phyloP scores from a whole-genome alignment of 1,140 invertebrate species.

The Medauroidea extradentata region DNA sequence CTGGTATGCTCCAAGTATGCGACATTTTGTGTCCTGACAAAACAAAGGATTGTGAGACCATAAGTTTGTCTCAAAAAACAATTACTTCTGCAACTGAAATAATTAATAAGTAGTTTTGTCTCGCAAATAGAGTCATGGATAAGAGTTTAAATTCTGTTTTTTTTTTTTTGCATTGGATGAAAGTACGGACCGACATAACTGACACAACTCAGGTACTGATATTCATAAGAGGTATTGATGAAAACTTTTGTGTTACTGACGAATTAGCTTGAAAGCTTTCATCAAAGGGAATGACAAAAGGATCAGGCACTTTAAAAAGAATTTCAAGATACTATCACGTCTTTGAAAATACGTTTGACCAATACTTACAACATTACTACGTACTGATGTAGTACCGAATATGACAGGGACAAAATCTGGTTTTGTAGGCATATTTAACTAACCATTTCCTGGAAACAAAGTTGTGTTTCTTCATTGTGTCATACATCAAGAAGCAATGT shows the following conservation, averaged over 20 bases:
- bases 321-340: background rate
- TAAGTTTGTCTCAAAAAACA: background rate
- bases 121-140: background rate
- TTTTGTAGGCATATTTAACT: background rate
- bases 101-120: background rate
- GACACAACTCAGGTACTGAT: background rate
- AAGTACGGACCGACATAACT: too few species aligned
- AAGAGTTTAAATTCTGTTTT: background rate
- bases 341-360: background rate
- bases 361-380: background rate
- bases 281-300: background rate
- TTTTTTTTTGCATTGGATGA: too few species aligned
- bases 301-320: background rate
- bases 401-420: too few species aligned
- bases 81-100: background rate
- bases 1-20: background rate
- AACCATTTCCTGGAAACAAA: background rate
- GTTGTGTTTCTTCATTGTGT: background rate
- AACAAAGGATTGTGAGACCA: too few species aligned
- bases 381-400: background rate
- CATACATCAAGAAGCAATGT: too few species aligned
- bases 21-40: background rate
- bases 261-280: background rate
- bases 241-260: background rate
- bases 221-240: conserved; percentile 1